These are phyloP conservation scores for Hylyphantes graminicola DNA, from an alignment of 1,140 invertebrate genomes.

Conservation along the genomic window DNA sequence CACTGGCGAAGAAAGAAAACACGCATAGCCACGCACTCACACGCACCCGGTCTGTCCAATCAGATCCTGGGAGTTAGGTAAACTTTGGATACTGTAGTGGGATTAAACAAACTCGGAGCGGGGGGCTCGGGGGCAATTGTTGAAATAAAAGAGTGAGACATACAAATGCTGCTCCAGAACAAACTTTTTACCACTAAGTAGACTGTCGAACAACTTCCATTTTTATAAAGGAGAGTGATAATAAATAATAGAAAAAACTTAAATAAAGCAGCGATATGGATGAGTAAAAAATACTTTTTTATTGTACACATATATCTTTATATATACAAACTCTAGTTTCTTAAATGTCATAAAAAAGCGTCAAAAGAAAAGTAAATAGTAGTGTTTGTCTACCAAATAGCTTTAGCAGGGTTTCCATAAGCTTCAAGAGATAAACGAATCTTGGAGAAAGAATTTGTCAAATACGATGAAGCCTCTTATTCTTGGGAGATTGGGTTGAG, in stretches of 20 bases:
- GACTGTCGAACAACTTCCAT: slow-evolving; percentile 43
- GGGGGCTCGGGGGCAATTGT: slow-evolving; percentile 54
- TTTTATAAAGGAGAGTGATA: slow-evolving; percentile 36
- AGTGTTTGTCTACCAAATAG: slow-evolving; percentile 58
- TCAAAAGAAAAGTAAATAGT: slow-evolving; percentile 60
- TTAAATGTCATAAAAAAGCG: slow-evolving; percentile 59
- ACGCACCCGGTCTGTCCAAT: slow-evolving; percentile 49
- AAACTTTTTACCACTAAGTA: slow-evolving; percentile 60
- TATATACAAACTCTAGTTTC: slow-evolving; percentile 53
- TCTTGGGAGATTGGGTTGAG: slow-evolving; percentile 46
- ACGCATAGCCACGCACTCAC: slow-evolving; percentile 54
- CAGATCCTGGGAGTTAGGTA: slow-evolving; percentile 59
- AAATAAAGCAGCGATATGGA: slow-evolving; percentile 32
- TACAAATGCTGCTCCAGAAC: slow-evolving; percentile 55
- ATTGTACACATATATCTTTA: slow-evolving; percentile 2
- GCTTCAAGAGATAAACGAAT: slow-evolving; percentile 50
- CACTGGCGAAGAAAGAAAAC: slow-evolving; percentile 52
- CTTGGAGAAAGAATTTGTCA: slow-evolving; percentile 58
- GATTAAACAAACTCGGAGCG: slow-evolving; percentile 59
- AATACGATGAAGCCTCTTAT: slow-evolving; percentile 53
- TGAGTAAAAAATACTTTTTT: slow-evolving; percentile 34
- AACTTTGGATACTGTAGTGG: slow-evolving; percentile 57
- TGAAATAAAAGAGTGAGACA: slow-evolving; percentile 58
- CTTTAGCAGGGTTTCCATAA: slow-evolving; percentile 46
- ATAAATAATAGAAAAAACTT: slow-evolving; percentile 22